phyloP scores from a whole-genome alignment of 1,140 invertebrate species.

The Araneus ventricosus region DNA sequence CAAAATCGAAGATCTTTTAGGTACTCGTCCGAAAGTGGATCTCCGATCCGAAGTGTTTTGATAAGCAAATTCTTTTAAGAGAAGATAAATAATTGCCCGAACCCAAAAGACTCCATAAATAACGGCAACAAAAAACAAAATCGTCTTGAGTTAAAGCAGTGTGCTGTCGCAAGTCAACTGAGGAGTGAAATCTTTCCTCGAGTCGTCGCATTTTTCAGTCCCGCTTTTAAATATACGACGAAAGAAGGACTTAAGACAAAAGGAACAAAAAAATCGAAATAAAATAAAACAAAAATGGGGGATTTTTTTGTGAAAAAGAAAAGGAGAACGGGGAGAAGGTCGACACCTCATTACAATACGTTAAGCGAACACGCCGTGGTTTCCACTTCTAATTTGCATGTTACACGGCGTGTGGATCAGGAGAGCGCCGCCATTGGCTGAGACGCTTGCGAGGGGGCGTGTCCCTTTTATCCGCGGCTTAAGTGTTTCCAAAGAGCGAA shows the following conservation, averaged over 20 bases:
- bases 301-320: slow-evolving; percentile 27
- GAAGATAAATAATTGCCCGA: slow-evolving; percentile 28
- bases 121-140: slow-evolving; percentile 10
- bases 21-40: too few species aligned
- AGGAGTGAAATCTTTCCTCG: slow-evolving; percentile 54
- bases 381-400: slow-evolving; percentile 73
- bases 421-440: slow-evolving; percentile 66
- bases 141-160: slow-evolving; percentile 33
- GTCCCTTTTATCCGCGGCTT: slow-evolving; percentile 54
- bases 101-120: background rate
- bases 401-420: slow-evolving; percentile 68
- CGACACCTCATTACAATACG: slow-evolving; percentile 74
- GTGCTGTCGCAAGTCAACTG: slow-evolving; percentile 44
- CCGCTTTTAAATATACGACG: slow-evolving; percentile 29
- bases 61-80: slow-evolving; percentile 14
- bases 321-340: slow-evolving; percentile 41
- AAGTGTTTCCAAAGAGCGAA: slow-evolving; percentile 64
- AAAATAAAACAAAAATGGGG: background rate
- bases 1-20: too few species aligned
- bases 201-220: slow-evolving; percentile 57
- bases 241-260: background rate
- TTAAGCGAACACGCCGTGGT: slow-evolving; percentile 52
- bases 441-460: slow-evolving; percentile 59
- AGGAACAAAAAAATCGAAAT: background rate
- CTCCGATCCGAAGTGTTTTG: background rate